phyloP scores from a whole-genome alignment of 2,113 vertebrate species.

The Ictalurus punctatus region DNA sequence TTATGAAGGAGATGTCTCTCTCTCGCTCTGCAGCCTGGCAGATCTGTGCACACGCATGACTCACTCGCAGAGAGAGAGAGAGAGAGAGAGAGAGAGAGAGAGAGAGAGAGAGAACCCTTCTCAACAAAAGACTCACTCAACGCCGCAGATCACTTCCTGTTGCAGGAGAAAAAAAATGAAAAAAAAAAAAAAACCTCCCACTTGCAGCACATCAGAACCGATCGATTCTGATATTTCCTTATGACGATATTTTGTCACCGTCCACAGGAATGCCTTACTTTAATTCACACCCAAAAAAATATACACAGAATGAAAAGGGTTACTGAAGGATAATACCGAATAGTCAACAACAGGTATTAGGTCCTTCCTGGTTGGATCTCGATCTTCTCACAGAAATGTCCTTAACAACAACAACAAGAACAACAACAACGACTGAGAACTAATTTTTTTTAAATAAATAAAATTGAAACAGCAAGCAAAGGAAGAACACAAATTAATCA shows the following conservation, averaged over 20 bases:
- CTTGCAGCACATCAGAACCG: slow-evolving; percentile 91
- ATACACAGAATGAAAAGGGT: background rate
- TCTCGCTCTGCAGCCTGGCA: slow-evolving; percentile 84
- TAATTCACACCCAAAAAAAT: slow-evolving; percentile 60
- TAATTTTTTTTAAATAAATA: background rate
- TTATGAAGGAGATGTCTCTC: slow-evolving; percentile 73
- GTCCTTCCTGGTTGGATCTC: slow-evolving; percentile 8
- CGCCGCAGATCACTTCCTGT: slow-evolving; percentile 99
- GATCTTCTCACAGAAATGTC: background rate
- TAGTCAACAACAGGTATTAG: slow-evolving; percentile 17
- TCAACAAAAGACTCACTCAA: slow-evolving; percentile 99
- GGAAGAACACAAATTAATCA: background rate
- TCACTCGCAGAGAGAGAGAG: slow-evolving; percentile 73
- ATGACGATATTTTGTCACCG: slow-evolving; percentile 77
- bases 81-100: slow-evolving; percentile 48
- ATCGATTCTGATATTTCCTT: slow-evolving; percentile 89
- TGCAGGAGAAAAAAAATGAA: slow-evolving; percentile 74
- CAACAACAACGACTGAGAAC: background rate
- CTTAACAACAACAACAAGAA: background rate
- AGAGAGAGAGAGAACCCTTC: slow-evolving; percentile 86
- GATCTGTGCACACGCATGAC: slow-evolving; percentile 96
- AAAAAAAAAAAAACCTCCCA: slow-evolving; percentile 82
- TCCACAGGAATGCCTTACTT: slow-evolving; percentile 59
- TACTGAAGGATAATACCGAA: background rate
- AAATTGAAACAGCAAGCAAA: background rate